A percentile compares a stretch with the other conserved stretches of the same genome.
These are phyloP conservation scores for Lasioglossum albipes DNA, from an alignment of 1,140 invertebrate species.

Conservation along the genomic window DNA sequence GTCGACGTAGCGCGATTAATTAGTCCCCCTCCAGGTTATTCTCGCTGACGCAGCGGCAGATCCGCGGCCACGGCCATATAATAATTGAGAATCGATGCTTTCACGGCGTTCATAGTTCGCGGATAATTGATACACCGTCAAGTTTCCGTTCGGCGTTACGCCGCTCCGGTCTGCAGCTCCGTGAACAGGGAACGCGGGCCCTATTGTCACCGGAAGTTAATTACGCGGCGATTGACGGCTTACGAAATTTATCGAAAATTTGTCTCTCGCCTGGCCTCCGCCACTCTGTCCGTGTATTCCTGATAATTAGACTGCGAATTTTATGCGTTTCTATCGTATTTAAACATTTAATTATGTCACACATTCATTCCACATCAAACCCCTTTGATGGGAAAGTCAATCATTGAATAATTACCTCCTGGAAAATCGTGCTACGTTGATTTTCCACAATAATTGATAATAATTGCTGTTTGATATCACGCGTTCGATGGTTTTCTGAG, in stretches of 20 bases:
- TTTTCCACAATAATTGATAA: too few relatives aligned
- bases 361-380: too few relatives aligned
- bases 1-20: constrained; percentile 47
- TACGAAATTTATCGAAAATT: constrained; percentile 32
- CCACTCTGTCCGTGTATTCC: too few relatives aligned
- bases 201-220: constrained; percentile 32
- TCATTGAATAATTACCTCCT: too few relatives aligned
- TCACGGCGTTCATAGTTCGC: constrained; percentile 20
- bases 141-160: constrained; percentile 51
- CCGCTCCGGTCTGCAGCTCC: not conserved
- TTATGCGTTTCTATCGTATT: too few relatives aligned
- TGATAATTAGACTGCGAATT: too few relatives aligned
- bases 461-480: too few relatives aligned
- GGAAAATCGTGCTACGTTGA: too few relatives aligned
- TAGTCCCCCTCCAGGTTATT: constrained; percentile 18
- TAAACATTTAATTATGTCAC: too few relatives aligned
- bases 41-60: constrained; percentile 43
- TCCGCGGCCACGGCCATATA: constrained; percentile 51
- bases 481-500: too few relatives aligned
- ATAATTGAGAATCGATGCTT: constrained; percentile 59
- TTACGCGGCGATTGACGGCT: constrained; percentile 27
- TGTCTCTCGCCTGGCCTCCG: not conserved
- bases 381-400: too few relatives aligned
- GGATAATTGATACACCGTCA: constrained; percentile 60
- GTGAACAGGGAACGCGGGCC: not conserved